These are phyloP conservation scores for Zhengitettix transpicula DNA, from an alignment of 2,888 invertebrate genomes.

Conservation along the genomic window DNA sequence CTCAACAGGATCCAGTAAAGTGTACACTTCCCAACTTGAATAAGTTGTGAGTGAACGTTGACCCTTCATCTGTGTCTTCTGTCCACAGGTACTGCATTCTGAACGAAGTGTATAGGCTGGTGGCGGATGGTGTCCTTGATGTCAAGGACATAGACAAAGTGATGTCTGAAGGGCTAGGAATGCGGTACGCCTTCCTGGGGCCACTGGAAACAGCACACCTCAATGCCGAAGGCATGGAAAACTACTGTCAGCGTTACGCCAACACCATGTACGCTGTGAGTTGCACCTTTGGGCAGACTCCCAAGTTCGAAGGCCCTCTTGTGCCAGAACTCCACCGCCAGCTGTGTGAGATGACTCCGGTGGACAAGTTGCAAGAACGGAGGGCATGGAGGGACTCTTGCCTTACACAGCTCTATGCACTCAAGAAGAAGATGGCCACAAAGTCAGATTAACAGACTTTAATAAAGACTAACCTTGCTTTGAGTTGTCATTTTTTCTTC, in stretches of 20 bases:
- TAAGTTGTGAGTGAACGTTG: too few relatives aligned
- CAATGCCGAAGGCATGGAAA: conserved; percentile 73
- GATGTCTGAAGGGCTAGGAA: conserved; percentile 86
- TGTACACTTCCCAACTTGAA: conserved; percentile 11
- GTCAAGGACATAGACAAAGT: conserved; percentile 84
- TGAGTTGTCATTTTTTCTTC: too few relatives aligned
- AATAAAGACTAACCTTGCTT: too few relatives aligned
- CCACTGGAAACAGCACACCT: conserved; percentile 86
- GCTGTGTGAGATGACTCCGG: conserved; percentile 52
- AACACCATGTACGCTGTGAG: conserved; percentile 45
- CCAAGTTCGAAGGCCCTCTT: conserved; percentile 52
- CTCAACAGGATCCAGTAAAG: conserved; percentile 84
- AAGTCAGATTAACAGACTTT: too few relatives aligned
- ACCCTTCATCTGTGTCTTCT: not conserved
- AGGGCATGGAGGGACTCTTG: conserved; percentile 72
- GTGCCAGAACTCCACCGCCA: conserved; percentile 53
- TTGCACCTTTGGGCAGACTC: conserved; percentile 55
- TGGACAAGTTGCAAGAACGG: conserved; percentile 54
- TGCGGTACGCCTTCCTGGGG: conserved; percentile 90
- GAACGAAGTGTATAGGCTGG: conserved; percentile 81
- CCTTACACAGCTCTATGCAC: conserved; percentile 57
- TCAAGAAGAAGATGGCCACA: conserved; percentile 50
- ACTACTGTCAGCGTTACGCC: conserved; percentile 42
- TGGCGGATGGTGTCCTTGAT: conserved; percentile 65
- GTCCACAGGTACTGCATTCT: conserved; percentile 68